These are phyloP conservation scores for Drosophila suzukii DNA, from an alignment of 1,140 invertebrate species.

Conservation along the genomic window DNA sequence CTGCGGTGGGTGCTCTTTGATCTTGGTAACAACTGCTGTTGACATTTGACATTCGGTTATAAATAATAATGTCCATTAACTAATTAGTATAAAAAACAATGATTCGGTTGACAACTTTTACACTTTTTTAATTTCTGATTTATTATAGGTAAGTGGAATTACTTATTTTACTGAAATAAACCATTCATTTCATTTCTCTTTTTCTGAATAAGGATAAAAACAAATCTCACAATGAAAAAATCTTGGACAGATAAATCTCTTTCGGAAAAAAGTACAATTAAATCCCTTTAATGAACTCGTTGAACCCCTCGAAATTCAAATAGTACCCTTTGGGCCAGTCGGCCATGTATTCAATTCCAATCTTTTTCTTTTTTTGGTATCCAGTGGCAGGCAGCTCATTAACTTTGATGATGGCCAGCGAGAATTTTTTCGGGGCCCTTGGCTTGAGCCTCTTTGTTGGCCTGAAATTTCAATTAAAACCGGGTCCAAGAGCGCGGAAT, in stretches of 20 bases:
- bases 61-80: slow-evolving; percentile 15
- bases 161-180: not conserved
- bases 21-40: slow-evolving; percentile 26
- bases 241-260: slow-evolving; percentile 12
- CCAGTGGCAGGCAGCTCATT: slow-evolving; percentile 61
- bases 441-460: slow-evolving; percentile 26
- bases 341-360: slow-evolving; percentile 25
- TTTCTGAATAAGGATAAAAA: slow-evolving; percentile 33
- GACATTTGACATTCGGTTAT: slow-evolving; percentile 30
- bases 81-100: slow-evolving; percentile 8
- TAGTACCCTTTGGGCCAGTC: slow-evolving; percentile 55
- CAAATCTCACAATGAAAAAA: slow-evolving; percentile 31
- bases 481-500: slow-evolving; percentile 32
- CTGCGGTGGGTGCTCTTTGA: slow-evolving; percentile 33
- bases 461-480: slow-evolving; percentile 72
- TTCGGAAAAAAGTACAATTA: slow-evolving; percentile 58
- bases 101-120: no score
- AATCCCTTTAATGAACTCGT: slow-evolving; percentile 80
- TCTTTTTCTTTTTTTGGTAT: slow-evolving; percentile 10
- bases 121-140: not conserved
- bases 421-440: slow-evolving; percentile 26
- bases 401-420: slow-evolving; percentile 62
- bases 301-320: slow-evolving; percentile 60
- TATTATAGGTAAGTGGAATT: not conserved
- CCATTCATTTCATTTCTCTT: not conserved